Base-by-base conservation (phyloP, 2,888 invertebrate species). In the Lepidochrysops patricia region DNA sequence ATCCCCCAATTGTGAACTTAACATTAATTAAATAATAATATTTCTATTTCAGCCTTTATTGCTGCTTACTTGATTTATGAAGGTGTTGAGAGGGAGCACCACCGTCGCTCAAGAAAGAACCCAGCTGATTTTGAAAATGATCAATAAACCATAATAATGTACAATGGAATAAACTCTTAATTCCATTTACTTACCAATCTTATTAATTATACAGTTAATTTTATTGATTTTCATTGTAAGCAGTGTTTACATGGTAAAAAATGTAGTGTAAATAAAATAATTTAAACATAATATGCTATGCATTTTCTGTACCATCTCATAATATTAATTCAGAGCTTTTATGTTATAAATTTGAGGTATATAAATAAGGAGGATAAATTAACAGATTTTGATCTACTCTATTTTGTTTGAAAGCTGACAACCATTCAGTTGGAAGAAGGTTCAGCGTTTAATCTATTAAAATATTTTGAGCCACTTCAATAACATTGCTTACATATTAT, bases 111-210 rank as follows among this genome's bases (percentile, higher is more conserved):
- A 60, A 91, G 94, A 72, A 95, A 95, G 76, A 92, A 94, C 75
- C 94, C 94, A 62, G 91, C 90, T 68, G 93, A 94, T 72, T 94
- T 81, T 76, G 93, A 89, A 73, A 92, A 94, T 87, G 94, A 94
- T 80, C 82, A 84, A 76, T 87, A 79, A 80, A 60, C 15, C 7
- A 4, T 12, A 43, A 43, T 19, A 43, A 4, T 59, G 15, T 60
- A 35, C 35, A 52, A 50, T 25, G n/a, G 48, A 48, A 60, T 19
- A 37, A 57, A 49, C 32, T 15, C n/a, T 13, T n/a, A 48, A 58
- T 62, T 66, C 54, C 26, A 52, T 52, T 52, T 23, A 23, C 7
- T 34, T n/a, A 34, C 34, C 6, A 34, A 34, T 34, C 26, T 52
- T 52, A 52, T 54, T 43, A 19, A 43, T 43, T 43, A 7, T 37